phyloP scores from a whole-genome alignment of 2,888 invertebrate genomes.

The Tenthredo amoena region DNA sequence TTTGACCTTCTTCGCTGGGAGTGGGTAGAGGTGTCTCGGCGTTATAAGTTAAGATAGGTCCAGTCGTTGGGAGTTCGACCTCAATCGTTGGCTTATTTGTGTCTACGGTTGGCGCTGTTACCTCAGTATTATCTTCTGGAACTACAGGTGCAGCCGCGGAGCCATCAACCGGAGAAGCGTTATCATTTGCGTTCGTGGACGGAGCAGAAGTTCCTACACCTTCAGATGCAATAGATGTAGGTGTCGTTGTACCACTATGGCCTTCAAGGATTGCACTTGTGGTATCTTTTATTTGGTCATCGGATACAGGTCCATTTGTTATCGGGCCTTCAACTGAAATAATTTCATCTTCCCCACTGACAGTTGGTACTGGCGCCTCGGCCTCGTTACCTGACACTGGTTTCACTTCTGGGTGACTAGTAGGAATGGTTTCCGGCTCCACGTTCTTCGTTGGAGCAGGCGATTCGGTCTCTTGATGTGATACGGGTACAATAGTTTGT shows the following conservation, averaged over 20 bases:
- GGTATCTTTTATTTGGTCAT: constrained; percentile 20
- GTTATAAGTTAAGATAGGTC: not conserved
- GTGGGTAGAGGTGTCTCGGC: constrained; percentile 6
- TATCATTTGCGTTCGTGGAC: constrained; percentile 14
- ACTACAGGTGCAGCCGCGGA: not conserved
- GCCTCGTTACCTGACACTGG: constrained; percentile 6
- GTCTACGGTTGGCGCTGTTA: constrained; percentile 1
- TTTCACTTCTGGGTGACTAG: not conserved
- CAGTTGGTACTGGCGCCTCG: constrained; percentile 22
- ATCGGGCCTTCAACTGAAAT: constrained; percentile 14
- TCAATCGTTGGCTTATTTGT: not conserved
- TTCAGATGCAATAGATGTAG: not conserved
- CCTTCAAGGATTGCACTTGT: constrained; percentile 14
- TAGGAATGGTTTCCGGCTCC: not conserved
- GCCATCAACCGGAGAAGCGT: constrained; percentile 23
- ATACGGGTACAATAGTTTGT: constrained; percentile 24
- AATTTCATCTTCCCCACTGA: not conserved
- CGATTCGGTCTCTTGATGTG: constrained; percentile 13
- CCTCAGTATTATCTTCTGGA: not conserved
- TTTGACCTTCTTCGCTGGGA: constrained; percentile 22
- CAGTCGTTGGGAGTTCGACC: not conserved
- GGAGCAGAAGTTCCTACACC: not conserved
- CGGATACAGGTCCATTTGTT: constrained; percentile 23
- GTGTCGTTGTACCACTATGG: not conserved
- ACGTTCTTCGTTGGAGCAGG: not conserved